Percentiles rank a stretch among this genome's conserved stretches.
Evolutionary conservation across 1,140 invertebrate genomes (phyloP).

Genomic region (Achroia grisella): DNA sequence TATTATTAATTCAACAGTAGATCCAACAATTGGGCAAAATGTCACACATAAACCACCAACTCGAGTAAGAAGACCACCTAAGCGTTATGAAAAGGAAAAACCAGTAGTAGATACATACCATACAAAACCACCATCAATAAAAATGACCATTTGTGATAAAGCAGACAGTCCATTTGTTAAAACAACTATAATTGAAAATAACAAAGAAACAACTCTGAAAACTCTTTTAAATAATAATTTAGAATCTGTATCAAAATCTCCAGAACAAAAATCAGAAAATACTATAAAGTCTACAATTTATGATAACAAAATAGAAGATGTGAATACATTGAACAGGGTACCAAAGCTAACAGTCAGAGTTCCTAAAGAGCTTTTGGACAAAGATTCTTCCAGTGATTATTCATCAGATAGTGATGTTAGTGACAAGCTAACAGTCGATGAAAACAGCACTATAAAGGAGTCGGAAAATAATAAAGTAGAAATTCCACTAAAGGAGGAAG

Average conservation of each 20-base stretch:
- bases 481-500: constrained; percentile 1
- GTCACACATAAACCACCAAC: constrained; percentile 55
- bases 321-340: constrained; percentile 64
- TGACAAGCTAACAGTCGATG: constrained; percentile 73
- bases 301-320: constrained; percentile 61
- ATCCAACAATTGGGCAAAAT: constrained; percentile 55
- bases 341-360: constrained; percentile 69
- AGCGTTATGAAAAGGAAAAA: constrained; percentile 61
- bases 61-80: constrained; percentile 59
- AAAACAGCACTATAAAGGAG: constrained; percentile 27
- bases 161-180: constrained; percentile 66
- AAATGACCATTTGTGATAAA: constrained; percentile 69
- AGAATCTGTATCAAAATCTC: constrained; percentile 24
- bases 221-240: constrained; percentile 57
- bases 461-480: constrained; percentile 16
- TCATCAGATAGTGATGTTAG: constrained; percentile 75
- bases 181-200: constrained; percentile 59
- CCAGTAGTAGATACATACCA: constrained; percentile 4
- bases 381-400: constrained; percentile 70
- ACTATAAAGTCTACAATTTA: constrained; percentile 60
- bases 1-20: constrained; percentile 66
- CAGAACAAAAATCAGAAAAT: constrained; percentile 45
- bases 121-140: constrained; percentile 49
- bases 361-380: constrained; percentile 67
- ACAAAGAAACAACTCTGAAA: constrained; percentile 50